phyloP scores from a whole-genome alignment of 2,888 invertebrate species.

The Drosophila bunnanda region DNA sequence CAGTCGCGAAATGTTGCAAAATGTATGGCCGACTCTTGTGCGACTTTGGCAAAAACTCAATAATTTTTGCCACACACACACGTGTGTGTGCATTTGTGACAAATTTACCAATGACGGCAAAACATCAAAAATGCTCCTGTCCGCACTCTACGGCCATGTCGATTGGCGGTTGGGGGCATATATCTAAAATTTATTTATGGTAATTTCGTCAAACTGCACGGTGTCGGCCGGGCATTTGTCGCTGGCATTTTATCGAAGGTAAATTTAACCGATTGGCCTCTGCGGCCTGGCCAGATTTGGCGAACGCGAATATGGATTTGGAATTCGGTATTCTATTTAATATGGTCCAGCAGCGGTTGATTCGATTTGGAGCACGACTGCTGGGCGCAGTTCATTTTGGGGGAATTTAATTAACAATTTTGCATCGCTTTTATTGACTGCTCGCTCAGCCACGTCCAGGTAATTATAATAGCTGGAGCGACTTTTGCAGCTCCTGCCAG shows the following conservation, averaged over 20 bases:
- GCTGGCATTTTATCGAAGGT: constrained; percentile 62
- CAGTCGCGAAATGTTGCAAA: constrained; percentile 67
- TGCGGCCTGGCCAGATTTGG: constrained; percentile 49
- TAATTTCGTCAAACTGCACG: constrained; percentile 68
- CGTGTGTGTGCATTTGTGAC: constrained; percentile 27
- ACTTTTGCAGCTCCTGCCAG: constrained; percentile 11
- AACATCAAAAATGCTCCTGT: constrained; percentile 23
- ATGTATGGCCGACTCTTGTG: constrained; percentile 52
- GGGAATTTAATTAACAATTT: constrained; percentile 68
- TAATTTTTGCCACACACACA: constrained; percentile 49
- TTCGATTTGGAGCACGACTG: constrained; percentile 36
- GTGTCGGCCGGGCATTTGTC: constrained; percentile 21
- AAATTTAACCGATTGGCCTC: constrained; percentile 65
- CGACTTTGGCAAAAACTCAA: constrained; percentile 62
- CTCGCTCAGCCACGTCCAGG: constrained; percentile 11
- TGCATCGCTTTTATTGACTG: constrained; percentile 56
- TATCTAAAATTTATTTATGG: constrained; percentile 68
- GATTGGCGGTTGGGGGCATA: neutral
- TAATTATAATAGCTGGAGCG: constrained; percentile 49
- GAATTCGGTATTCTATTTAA: constrained; percentile 32
- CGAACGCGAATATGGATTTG: constrained; percentile 8
- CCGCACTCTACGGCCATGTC: constrained; percentile 1
- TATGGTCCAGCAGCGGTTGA: constrained; percentile 34
- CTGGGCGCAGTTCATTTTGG: constrained; percentile 29
- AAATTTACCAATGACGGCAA: constrained; percentile 37